A percentile compares a stretch with the other conserved stretches of the same genome.
phyloP scores from a whole-genome alignment of 2,113 vertebrate genomes.

The Podocnemis expansa region DNA sequence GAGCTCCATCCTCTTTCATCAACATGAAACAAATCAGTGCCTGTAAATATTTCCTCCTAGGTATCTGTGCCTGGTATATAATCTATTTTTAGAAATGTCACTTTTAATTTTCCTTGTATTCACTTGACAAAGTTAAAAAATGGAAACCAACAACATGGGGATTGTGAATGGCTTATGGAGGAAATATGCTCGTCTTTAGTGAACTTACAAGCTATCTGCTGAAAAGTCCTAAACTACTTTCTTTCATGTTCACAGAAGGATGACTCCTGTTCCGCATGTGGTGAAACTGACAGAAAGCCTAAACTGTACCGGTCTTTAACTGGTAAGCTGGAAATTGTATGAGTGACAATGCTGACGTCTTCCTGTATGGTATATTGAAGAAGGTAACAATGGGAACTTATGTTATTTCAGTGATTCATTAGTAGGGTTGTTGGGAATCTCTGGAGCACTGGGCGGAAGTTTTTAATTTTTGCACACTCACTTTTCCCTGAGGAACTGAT shows the following conservation, averaged over 20 bases:
- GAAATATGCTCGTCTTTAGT: neutral
- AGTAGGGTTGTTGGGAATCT: rapidly evolving
- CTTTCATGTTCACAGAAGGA: slow-evolving; percentile 54
- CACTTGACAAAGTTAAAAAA: neutral
- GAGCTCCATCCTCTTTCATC: neutral
- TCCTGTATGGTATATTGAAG: rapidly evolving
- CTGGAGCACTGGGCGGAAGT: neutral
- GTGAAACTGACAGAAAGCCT: neutral
- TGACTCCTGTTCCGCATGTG: neutral
- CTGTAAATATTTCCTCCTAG: neutral
- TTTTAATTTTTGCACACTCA: neutral
- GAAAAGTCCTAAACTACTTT: neutral
- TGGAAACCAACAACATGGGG: neutral
- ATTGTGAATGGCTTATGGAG: neutral
- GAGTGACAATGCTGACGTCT: neutral
- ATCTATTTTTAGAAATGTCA: neutral
- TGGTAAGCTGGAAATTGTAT: slow-evolving; percentile 15
- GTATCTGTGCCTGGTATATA: neutral
- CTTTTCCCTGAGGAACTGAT: neutral
- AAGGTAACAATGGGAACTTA: neutral
- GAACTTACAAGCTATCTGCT: neutral
- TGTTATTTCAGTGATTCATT: rapidly evolving
- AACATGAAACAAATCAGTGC: rapidly evolving
- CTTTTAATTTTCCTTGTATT: neutral
- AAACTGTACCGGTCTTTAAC: slow-evolving; percentile 62